Base-by-base conservation (phyloP, 1,140 invertebrate genomes). In the Heliothis subflexa region DNA sequence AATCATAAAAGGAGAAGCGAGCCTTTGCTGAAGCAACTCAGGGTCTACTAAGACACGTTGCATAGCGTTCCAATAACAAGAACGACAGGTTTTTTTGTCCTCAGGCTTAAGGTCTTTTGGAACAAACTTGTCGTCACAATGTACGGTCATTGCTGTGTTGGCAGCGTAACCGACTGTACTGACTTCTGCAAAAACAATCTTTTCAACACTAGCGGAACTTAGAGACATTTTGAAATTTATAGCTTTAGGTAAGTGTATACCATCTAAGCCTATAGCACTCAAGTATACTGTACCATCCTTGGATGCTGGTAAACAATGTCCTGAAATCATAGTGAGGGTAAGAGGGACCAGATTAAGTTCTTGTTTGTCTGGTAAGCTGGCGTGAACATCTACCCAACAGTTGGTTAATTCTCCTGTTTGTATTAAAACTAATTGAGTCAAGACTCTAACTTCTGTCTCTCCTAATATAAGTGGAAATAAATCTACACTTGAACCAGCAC, bases 51-150 rank as follows among this genome's bases (percentile, higher is more conserved):
- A 81, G 18, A 91, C 84, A 59, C 93, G 83, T 76, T 84, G 91
- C 81, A 93, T 87, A 1, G 90, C 83, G 83, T 93, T 91, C 93
- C 93, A 94, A 79, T 91, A 93, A 55, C 85, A 81, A 28, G 86
- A 89, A 73, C 80, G 85, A 81, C 90, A 92, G 2, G 61, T n/a
- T 49, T 82, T 68, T 52, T 50, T 85, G 62, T 81, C 76, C 64
- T 78, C 76, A 12, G 64, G 50, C 49, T 80, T 66, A 62, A 92
- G 80, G 78, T 91, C 85, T 14, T 80, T 16, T 61, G 86, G 83
- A 72, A 93, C 78, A 83, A 85, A 94, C 64, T 71, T 83, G 78
- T 94, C 93, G 59, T 93, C 85, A 70, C 64, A 78, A 13, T 86
- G 84, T 47, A 89, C 73, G 84, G 83, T 85, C 68, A 85, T 84